Evolutionary conservation across 2,888 invertebrate genomes (phyloP), one percentile per base, ranked within the genome.

Genomic region (Globia sparganii): DNA sequence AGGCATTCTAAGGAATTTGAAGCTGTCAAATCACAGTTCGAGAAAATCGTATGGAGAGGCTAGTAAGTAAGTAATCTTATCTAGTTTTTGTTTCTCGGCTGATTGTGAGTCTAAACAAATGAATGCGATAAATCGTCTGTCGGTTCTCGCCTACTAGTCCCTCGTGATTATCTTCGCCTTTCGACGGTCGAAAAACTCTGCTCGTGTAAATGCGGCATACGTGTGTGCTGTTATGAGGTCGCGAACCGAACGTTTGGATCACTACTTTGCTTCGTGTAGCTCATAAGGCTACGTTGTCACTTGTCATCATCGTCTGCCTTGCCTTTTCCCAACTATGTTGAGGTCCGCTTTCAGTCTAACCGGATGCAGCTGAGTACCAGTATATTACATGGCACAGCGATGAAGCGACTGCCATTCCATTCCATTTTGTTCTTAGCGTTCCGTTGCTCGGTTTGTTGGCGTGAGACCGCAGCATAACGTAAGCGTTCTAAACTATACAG

Each of bases 401-500:
- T n/a, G n/a, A n/a, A n/a, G n/a, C n/a, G n/a, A n/a, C n/a, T n/a
- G n/a, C n/a, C n/a, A n/a, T n/a, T n/a, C n/a, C n/a, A n/a, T n/a
- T n/a, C n/a, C n/a, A n/a, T n/a, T n/a, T n/a, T n/a, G n/a, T n/a
- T n/a, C n/a, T 43, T 43, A 43, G n/a, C 56, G n/a, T 15, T 28
- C 28, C 28, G 4, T 34, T 34, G 18, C n/a, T 34, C 34, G 21
- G 6, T n/a, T 21, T 25, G 21, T 11, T 4, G 9, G 25, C 13
- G 21, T 73, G 28, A 15, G 40, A 67, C 21, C 21, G 40, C 49
- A 58, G 53, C 53, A 18, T 75, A 25, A 78, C 21, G 15, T 37
- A 21, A 43, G 34, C 15, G 11, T 46, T 66, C 31, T 28, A 25
- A 72, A 46, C 43, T n/a, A 74, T 56, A 69, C 83, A 46, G 68